Evolutionary conservation across 2,113 vertebrate species (phyloP), one percentile per base, ranked within the genome.

Genomic region (Thomomys bottae): DNA sequence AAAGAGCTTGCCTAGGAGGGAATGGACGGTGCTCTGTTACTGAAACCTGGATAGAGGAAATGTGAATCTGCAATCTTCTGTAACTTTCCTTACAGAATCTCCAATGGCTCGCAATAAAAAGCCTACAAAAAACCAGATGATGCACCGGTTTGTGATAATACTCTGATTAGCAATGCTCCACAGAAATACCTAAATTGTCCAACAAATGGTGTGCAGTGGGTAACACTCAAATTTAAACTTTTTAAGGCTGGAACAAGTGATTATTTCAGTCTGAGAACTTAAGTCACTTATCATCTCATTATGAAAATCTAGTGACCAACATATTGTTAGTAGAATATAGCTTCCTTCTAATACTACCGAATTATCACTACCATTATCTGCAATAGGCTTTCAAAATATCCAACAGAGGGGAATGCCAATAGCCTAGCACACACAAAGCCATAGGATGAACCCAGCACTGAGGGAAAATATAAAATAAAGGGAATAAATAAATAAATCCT

Each of bases 181-280:
- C 98, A 99, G 88, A 98, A 95, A 0, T 98, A 99, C 28, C 98
- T 98, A 30, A 99, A 99, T 88, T 99, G 98, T 96, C 98, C 98
- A 34, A 99, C 98, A 0, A 98, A 99, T 0, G 94, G 98, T 6
- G 98, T 97, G 9, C 98, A 99, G 96, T 98, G 98, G 99, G 98
- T 98, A 42, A 93, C 95, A 26, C 98, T 98, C 0, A 98, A 98
- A 0, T 64, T 15, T 96, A 8, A 97, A 94, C 4, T 96, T 94
- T 89, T 54, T 95, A n/a, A 95, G 89, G 94, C 1, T 67, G 1
- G 0, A 34, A 45, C 9, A 26, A 78, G 30, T 3, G 38, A 71
- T 36, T 72, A 61, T 40, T 77, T 80, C 17, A 78, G 14, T 32
- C 14, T 32, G 49, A 2, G 71, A 83, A 73, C 79, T 64, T 73